Evolutionary conservation across 2,113 vertebrate genomes (phyloP).

Genomic region (Elgaria multicarinata): DNA sequence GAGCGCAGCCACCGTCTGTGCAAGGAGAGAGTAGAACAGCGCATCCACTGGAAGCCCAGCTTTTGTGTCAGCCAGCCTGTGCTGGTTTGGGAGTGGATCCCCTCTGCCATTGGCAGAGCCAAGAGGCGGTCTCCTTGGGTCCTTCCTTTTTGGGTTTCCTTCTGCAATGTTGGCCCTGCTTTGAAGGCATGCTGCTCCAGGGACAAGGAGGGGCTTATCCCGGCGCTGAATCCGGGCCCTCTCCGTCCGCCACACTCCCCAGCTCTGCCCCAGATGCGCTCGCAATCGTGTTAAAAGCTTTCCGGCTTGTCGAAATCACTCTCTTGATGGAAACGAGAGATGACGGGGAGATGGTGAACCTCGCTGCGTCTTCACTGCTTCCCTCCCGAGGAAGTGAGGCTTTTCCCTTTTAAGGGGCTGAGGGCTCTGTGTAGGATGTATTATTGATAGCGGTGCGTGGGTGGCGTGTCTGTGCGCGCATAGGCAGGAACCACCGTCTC

Average conservation of each 20-base stretch:
- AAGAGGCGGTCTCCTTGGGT: neutral
- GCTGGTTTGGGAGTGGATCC: neutral
- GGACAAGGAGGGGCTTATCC: neutral
- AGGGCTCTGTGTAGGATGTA: neutral
- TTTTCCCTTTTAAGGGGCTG: slow-evolving; percentile 35
- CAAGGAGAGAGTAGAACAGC: neutral
- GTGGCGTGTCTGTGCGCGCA: neutral
- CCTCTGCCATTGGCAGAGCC: neutral
- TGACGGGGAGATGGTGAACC: slow-evolving; percentile 1
- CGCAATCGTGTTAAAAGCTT: slow-evolving; percentile 52
- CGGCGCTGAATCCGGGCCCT: neutral
- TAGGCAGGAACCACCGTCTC: neutral
- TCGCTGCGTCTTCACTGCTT: slow-evolving; percentile 5
- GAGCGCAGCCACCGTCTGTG: accelerated
- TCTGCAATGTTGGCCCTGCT: neutral
- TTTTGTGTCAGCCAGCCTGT: neutral
- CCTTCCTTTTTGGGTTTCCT: neutral
- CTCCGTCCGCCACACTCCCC: neutral
- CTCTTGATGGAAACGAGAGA: slow-evolving; percentile 46
- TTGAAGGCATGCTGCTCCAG: neutral
- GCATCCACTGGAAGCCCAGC: neutral
- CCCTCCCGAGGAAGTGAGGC: slow-evolving; percentile 30
- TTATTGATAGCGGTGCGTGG: slow-evolving; percentile 54
- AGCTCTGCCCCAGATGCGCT: neutral
- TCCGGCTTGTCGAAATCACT: slow-evolving; percentile 7